Conservation (phyloP, 1,140 invertebrate species). For the Drosophila pruinosa region DNA sequence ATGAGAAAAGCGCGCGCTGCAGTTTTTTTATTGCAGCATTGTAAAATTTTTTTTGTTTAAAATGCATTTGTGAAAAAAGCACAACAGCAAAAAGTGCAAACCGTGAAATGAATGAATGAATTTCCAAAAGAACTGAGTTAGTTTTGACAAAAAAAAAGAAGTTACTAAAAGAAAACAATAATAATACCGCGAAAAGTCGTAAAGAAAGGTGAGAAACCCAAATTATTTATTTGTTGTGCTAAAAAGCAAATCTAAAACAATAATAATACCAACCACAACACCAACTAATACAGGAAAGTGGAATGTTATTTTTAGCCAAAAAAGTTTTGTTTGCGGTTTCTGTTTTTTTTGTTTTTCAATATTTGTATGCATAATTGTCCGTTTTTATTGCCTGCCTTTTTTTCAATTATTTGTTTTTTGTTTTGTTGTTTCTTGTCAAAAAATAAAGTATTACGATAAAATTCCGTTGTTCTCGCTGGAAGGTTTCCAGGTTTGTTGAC, state of each 20-base stretch:
- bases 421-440: slow-evolving; percentile 44
- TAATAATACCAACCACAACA: slow-evolving; percentile 22
- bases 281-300: slow-evolving; percentile 14
- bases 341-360: neutral
- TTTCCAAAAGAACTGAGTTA: slow-evolving; percentile 23
- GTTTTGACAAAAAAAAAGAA: slow-evolving; percentile 18
- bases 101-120: slow-evolving; percentile 49
- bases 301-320: slow-evolving; percentile 56
- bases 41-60: slow-evolving; percentile 39
- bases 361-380: slow-evolving; percentile 31
- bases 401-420: slow-evolving; percentile 23
- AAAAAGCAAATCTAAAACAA: slow-evolving; percentile 58
- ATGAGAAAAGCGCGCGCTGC: slow-evolving; percentile 55
- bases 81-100: slow-evolving; percentile 16
- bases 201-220: slow-evolving; percentile 72
- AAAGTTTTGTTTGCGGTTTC: slow-evolving; percentile 50
- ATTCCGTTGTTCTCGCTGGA: slow-evolving; percentile 61
- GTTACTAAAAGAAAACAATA: slow-evolving; percentile 26
- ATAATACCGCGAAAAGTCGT: slow-evolving; percentile 47
- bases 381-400: slow-evolving; percentile 26
- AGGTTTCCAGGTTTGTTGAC: slow-evolving; percentile 79
- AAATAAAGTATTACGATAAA: slow-evolving; percentile 67
- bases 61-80: neutral
- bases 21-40: slow-evolving; percentile 16
- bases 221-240: slow-evolving; percentile 70